Evolutionary conservation across 2,888 invertebrate species (phyloP).

Genomic region (Ethmia dodecea): DNA sequence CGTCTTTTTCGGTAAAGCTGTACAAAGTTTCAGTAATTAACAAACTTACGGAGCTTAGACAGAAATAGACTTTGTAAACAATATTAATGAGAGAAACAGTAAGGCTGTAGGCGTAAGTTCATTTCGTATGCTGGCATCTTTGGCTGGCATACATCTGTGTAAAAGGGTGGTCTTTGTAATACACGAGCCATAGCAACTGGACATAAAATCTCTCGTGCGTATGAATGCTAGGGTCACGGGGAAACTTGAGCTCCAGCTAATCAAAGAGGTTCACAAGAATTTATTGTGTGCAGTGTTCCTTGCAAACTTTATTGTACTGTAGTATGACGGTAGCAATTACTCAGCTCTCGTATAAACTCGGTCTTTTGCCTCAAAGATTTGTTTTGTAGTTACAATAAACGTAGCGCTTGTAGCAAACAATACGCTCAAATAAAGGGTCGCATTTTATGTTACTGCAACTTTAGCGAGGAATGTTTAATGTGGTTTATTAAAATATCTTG

Average conservation of each 20-base stretch:
- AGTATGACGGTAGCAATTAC: conserved; percentile 69
- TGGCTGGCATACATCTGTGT: conserved; percentile 20
- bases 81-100: too few relatives aligned
- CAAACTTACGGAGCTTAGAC: too few relatives aligned
- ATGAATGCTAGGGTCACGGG: conserved; percentile 45
- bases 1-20: too few relatives aligned
- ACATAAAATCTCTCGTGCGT: conserved; percentile 34
- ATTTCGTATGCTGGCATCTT: too few relatives aligned
- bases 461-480: too few relatives aligned
- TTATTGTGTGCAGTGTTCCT: conserved; percentile 69
- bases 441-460: too few relatives aligned
- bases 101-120: too few relatives aligned
- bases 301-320: conserved; percentile 67
- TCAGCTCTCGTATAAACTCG: conserved; percentile 54
- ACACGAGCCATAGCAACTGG: conserved; percentile 37
- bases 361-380: conserved; percentile 24
- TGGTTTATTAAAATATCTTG: too few relatives aligned
- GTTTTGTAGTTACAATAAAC: conserved; percentile 23
- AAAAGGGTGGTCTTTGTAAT: conserved; percentile 56
- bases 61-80: too few relatives aligned
- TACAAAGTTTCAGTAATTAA: too few relatives aligned
- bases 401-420: conserved; percentile 9
- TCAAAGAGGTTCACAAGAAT: conserved; percentile 71
- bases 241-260: conserved; percentile 67
- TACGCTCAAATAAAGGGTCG: neutral